Evolutionary conservation across 1,140 invertebrate species (phyloP).

Genomic region (Theocolax elegans): DNA sequence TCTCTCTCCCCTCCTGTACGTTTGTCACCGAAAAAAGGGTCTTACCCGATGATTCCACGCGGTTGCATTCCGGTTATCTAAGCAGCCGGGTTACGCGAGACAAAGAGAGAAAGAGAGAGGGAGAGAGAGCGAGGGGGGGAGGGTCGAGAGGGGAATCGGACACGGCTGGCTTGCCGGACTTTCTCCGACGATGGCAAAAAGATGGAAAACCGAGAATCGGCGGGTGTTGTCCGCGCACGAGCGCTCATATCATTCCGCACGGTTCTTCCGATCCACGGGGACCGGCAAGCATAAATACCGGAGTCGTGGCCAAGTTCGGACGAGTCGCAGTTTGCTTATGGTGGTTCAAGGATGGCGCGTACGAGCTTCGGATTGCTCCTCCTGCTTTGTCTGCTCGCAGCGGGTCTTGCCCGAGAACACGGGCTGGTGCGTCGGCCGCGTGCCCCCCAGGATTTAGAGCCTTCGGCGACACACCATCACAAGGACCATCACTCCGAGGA

Average conservation of each 20-base stretch:
- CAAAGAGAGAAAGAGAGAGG: too few relatives aligned
- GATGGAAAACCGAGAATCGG: conserved; percentile 23
- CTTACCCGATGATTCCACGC: neutral
- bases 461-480: conserved; percentile 73
- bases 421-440: neutral
- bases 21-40: too few relatives aligned
- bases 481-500: conserved; percentile 69
- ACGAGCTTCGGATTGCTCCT: conserved; percentile 4
- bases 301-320: neutral
- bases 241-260: conserved; percentile 8
- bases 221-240: conserved; percentile 23
- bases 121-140: too few relatives aligned
- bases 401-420: neutral
- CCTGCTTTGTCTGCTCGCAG: neutral
- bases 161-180: conserved; percentile 9
- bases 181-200: conserved; percentile 32
- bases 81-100: conserved; percentile 6
- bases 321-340: conserved; percentile 23
- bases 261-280: conserved; percentile 26
- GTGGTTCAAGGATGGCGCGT: conserved; percentile 10
- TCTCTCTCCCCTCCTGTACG: too few relatives aligned
- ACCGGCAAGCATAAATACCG: conserved; percentile 34
- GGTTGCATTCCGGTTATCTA: conserved; percentile 13
- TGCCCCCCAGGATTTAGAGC: neutral
- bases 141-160: conserved; percentile 17